Evolutionary conservation across 2,888 invertebrate species (phyloP), one percentile per base, ranked within the genome.

Genomic region (Quadriops clusia): DNA sequence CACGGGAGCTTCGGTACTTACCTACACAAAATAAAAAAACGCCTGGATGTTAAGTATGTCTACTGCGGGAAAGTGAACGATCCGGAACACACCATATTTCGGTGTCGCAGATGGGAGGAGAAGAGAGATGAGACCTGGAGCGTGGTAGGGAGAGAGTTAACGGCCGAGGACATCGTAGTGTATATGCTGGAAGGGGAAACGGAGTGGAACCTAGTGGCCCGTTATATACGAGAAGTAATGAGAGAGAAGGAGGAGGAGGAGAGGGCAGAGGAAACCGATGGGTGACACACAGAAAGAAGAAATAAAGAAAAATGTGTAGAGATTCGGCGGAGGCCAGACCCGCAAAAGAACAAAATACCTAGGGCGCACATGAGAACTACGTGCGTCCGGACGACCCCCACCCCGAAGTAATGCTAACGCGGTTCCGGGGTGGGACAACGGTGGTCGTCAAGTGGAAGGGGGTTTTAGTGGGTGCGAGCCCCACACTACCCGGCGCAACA

Each of bases 1-100:
- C 45, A 47, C 20, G 44, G 45, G 5, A 40, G 40, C 14, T 44
- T 47, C 34, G 35, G 38, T 7, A 17, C 17, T 11, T 36, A 39
- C 26, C 38, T 47, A 30, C 9, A 38, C 22, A 11, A 32, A 9
- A 34, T 40, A 7, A 35, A 34, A 6, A 33, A 30, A 17, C 9
- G 20, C 8, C 7, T 7, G 11, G 33, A 33, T 15, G 33, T 15
- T n/a, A 31, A 10, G n/a, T 33, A 32, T 17, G 9, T 5, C 6
- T 33, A 33, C 23, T 33, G 33, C 33, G 33, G 25, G 6, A 21
- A 34, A 7, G 12, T n/a, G 9, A 32, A 33, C 15, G 24, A 21
- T 15, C 18, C 33, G 15, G 33, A 23, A 14, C 33, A 33, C 17
- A 34, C 33, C 5, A 8, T 33, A 6, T 17, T 33, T 17, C 4